Evolutionary conservation across 2,113 vertebrate species (phyloP).

Genomic region (Uria lomvia): DNA sequence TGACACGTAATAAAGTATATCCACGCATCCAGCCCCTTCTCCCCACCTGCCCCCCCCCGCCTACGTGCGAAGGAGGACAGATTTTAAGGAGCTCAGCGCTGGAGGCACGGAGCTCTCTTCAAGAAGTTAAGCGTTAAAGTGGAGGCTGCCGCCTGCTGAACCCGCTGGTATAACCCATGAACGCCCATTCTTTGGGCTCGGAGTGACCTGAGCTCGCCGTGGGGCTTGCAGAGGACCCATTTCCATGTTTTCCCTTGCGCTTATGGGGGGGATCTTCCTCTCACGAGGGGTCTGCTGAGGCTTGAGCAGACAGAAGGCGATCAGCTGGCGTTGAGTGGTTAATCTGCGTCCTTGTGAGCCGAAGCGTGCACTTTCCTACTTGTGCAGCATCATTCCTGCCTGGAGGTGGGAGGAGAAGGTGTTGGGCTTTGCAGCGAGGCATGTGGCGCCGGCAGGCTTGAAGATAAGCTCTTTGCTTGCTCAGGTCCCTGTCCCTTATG

Average conservation of each 20-base stretch:
- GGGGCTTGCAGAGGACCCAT: background rate
- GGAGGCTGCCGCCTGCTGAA: background rate
- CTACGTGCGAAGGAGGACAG: background rate
- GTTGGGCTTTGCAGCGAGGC: background rate
- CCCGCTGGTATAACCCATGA: rapidly evolving
- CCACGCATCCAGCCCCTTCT: background rate
- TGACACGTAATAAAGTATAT: background rate
- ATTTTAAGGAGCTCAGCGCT: background rate
- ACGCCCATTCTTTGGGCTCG: background rate
- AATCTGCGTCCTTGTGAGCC: background rate
- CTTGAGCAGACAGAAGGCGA: rapidly evolving
- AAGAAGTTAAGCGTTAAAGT: background rate
- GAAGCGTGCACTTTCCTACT: background rate
- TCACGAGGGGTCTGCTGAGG: rapidly evolving
- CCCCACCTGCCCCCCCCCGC: background rate
- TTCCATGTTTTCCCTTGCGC: rapidly evolving
- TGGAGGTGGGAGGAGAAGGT: background rate
- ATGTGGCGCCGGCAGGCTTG: rapidly evolving
- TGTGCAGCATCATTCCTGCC: background rate
- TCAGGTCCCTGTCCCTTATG: background rate
- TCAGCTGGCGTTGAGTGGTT: background rate
- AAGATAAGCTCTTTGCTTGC: background rate
- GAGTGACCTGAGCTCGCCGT: background rate
- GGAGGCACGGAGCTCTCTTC: background rate
- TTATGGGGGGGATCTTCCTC: background rate